Percentiles rank a stretch among this genome's conserved stretches.
Conservation (phyloP, 2,113 vertebrate genomes). For the Desmodus rotundus region DNA sequence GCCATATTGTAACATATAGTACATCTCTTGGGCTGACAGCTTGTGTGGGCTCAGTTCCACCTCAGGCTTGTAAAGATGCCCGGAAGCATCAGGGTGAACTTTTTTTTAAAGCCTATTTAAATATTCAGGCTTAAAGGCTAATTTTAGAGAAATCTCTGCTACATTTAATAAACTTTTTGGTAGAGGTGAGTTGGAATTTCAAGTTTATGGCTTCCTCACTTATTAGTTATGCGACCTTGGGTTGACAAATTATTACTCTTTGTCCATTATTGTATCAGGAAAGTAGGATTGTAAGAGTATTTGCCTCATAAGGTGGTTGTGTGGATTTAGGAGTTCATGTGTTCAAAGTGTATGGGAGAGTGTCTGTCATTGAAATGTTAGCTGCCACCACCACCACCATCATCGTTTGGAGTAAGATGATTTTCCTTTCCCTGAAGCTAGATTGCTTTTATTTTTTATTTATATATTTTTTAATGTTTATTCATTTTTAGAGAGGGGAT, state of each 20-base stretch:
- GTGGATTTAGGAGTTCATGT: neutral
- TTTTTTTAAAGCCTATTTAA: slow-evolving; percentile 30
- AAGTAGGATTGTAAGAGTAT: slow-evolving; percentile 9
- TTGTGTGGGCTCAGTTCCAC: neutral
- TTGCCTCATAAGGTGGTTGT: neutral
- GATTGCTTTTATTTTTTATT: neutral
- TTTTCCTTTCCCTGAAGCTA: neutral
- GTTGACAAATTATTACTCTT: slow-evolving; percentile 8
- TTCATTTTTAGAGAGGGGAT: too few relatives aligned
- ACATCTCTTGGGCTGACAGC: neutral
- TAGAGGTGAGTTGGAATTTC: slow-evolving; percentile 27
- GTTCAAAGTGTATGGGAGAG: neutral
- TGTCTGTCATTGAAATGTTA: neutral
- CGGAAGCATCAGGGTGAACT: neutral
- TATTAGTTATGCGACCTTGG: slow-evolving; percentile 1
- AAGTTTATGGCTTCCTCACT: neutral
- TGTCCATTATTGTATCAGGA: neutral
- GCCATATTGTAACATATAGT: neutral
- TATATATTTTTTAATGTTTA: too few relatives aligned
- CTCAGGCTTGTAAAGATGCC: slow-evolving; percentile 5
- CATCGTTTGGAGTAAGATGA: neutral
- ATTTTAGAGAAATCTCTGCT: slow-evolving; percentile 35
- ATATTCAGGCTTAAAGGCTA: slow-evolving; percentile 40
- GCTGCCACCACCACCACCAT: too few relatives aligned
- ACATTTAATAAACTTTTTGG: neutral